phyloP scores from a whole-genome alignment of 1,140 invertebrate species.

The Hermatobates lingyangjiaoensis region DNA sequence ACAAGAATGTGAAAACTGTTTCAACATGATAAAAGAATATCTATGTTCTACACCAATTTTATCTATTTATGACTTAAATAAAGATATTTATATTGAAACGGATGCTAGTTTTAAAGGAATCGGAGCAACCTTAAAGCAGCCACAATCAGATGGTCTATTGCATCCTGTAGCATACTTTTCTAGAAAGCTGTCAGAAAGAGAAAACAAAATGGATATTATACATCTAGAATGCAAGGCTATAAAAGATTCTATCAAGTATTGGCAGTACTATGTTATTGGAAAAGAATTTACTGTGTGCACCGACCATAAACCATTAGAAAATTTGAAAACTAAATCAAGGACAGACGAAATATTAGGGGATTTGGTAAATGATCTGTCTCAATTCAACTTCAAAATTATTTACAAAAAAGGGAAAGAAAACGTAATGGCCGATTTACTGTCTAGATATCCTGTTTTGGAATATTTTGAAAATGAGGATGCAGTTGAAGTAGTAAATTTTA shows the following conservation, averaged over 20 bases:
- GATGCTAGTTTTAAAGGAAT: constrained; percentile 19
- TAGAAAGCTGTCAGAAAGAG: background rate
- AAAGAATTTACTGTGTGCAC: constrained; percentile 8
- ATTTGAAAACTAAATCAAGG: constrained; percentile 11
- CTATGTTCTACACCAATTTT: constrained; percentile 22
- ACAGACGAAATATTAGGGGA: constrained; percentile 12
- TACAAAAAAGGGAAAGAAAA: constrained; percentile 11
- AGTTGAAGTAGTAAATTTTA: constrained; percentile 3
- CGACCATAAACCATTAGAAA: constrained; percentile 15
- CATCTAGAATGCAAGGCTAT: constrained; percentile 17
- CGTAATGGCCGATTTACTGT: constrained; percentile 6
- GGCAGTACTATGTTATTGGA: constrained; percentile 15
- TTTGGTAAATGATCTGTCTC: constrained; percentile 10
- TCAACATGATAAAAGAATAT: constrained; percentile 21
- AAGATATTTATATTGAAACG: constrained; percentile 18
- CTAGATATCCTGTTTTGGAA: too few relatives aligned
- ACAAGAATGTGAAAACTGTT: constrained; percentile 20
- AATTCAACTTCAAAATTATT: constrained; percentile 12
- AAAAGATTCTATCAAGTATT: constrained; percentile 16
- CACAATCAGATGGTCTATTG: constrained; percentile 1
- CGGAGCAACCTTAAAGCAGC: background rate
- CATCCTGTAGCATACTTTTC: constrained; percentile 15
- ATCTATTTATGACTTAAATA: constrained; percentile 17
- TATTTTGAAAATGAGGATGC: constrained; percentile 9
- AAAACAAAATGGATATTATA: constrained; percentile 18